Evolutionary conservation across 2,113 vertebrate species (phyloP), one percentile per base, ranked within the genome.

Genomic region (Thamnaconus septentrionalis): DNA sequence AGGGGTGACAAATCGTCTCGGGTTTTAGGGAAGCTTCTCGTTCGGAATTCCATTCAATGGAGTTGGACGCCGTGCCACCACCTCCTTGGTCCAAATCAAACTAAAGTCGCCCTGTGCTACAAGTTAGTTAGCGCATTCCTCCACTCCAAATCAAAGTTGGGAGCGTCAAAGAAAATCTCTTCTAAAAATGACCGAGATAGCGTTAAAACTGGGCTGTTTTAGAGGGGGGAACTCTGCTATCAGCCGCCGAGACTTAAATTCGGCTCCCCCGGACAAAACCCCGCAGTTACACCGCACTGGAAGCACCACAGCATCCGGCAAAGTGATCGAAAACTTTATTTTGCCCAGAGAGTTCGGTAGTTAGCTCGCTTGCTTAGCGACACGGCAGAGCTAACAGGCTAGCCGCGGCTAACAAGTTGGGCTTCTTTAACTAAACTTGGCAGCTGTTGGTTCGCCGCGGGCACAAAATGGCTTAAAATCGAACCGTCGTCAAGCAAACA

Each of bases 91-190:
- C 6, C 10, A n/a, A 50, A 50, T 10, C 3, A n/a, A n/a, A 50
- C 6, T 5, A 3, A 9, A 54, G 50, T 76, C 53, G 51, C 31
- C 50, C 9, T 8, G 55, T 44, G 73, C 62, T 67, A 45, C 18
- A 63, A 31, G 71, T n/a, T 11, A 65, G 54, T 66, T 69, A 78
- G 76, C 82, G 50, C 87, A 89, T 89, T 89, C 87, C 87, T 80
- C 48, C 78, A 89, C 87, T 84, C 75, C 6, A 56, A 82, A 73
- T 78, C 69, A 81, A 72, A 86, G 73, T 76, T 70, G n/a, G 51
- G n/a, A 81, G 63, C 66, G 61, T 76, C 62, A 72, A 59, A 59
- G 56, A 62, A 58, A 61, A 44, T 45, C 48, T 45, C 48, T 42
- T 6, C 7, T 41, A 48, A 79, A 78, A 83, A 43, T 44, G 4